Evolutionary conservation across 2,888 invertebrate genomes (phyloP), one percentile per base, ranked within the genome.

Genomic region (Lamellibrachia satsuma): DNA sequence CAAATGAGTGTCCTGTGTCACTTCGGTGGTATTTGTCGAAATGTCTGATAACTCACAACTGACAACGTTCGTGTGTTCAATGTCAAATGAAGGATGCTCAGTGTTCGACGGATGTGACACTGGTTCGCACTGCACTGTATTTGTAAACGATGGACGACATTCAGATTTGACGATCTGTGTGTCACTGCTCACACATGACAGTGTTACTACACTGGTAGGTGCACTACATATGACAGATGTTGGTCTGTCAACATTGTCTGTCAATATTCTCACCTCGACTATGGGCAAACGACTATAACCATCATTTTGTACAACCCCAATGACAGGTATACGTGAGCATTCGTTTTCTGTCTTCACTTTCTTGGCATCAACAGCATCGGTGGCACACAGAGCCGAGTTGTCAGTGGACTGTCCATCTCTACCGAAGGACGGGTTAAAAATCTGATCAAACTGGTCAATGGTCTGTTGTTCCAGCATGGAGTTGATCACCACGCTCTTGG

Each of bases 271-370:
- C n/a, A 75, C 75, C 75, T 75, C 75, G 22, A 75, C 75, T 22
- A 75, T n/a, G 6, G 75, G 75, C n/a, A 75, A 6, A 75, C 22
- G 2, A 75, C 75, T 22, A 75, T 22, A 75, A 11, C 75, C 75
- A 75, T 75, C 75, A 75, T n/a, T 75, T 75, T 75, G 75, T 75
- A n/a, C 75, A 3, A 75, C 75, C 75, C 75, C 75, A 75, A 22
- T 22, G 22, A 75, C 15, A 22, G 11, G 75, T 75, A 4, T 22
- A 75, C n/a, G 22, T 75, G 22, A 22, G 22, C 75, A 75, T 22
- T 75, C 22, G 75, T 75, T 75, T 75, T 75, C 75, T n/a, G n/a
- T 75, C 75, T 75, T 75, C 75, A 75, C 75, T 75, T 75, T 75
- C 75, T 75, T 75, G 15, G 75, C 75, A 15, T 75, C 75, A 75